A percentile compares a stretch with the other conserved stretches of the same genome.
phyloP scores from a whole-genome alignment of 2,797 vertebrate genomes.

The Hephaestus fuliginosus region DNA sequence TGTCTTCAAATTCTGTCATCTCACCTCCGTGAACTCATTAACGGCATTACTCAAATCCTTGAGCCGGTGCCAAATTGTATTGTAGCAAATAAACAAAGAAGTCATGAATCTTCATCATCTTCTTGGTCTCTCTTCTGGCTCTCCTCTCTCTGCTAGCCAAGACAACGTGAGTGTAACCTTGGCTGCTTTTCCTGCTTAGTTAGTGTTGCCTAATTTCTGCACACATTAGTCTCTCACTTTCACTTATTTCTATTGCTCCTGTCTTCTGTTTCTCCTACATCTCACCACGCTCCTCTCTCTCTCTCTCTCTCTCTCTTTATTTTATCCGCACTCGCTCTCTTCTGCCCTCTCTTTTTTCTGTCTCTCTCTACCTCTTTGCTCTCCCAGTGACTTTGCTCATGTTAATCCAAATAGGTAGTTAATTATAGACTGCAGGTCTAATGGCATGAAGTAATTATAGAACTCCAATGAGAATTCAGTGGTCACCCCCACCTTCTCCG shows the following conservation, averaged over 20 bases:
- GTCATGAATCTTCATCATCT: neutral
- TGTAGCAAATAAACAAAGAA: slow-evolving; percentile 5
- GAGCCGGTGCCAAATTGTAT: no score
- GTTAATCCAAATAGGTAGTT: slow-evolving; percentile 81
- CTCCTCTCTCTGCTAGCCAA: no score
- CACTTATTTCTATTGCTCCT: slow-evolving; percentile 12
- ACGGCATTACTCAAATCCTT: slow-evolving; percentile 7
- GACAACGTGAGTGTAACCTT: neutral
- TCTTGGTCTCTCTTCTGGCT: neutral
- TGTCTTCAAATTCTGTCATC: neutral
- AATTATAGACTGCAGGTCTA: slow-evolving; percentile 82
- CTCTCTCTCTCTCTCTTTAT: neutral
- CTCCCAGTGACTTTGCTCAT: slow-evolving; percentile 74
- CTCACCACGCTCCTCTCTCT: neutral
- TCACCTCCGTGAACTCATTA: slow-evolving; percentile 11
- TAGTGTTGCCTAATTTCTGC: neutral
- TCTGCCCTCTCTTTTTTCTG: neutral
- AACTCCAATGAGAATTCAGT: slow-evolving; percentile 74
- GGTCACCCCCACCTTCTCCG: slow-evolving; percentile 58
- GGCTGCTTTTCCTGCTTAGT: slow-evolving; percentile 2
- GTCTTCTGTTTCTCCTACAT: slow-evolving; percentile 18
- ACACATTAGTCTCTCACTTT: slow-evolving; percentile 16
- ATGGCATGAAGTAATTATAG: slow-evolving; percentile 83
- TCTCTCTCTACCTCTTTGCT: slow-evolving; percentile 41
- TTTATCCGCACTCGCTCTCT: neutral